Evolutionary conservation across 2,113 vertebrate species (phyloP).

Genomic region (Hystrix brachyura): DNA sequence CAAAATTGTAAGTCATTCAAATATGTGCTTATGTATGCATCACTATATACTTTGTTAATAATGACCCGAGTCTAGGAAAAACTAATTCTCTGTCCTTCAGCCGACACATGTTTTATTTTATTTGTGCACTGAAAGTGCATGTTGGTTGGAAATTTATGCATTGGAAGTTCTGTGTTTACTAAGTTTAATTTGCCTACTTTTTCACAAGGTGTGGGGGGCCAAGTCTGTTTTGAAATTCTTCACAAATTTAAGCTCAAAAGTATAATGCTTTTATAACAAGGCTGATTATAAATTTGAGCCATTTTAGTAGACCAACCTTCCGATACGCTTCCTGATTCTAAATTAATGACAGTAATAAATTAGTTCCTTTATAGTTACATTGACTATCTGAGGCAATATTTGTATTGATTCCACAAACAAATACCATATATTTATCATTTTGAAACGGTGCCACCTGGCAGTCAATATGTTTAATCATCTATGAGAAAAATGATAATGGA

Average conservation of each 20-base stretch:
- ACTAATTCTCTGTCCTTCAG: background rate
- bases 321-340: background rate
- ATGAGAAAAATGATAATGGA: conserved; percentile 58
- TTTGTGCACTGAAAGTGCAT: background rate
- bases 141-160: background rate
- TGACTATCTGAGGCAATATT: background rate
- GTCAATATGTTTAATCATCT: conserved; percentile 34
- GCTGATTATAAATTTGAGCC: background rate
- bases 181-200: background rate
- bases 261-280: conserved; percentile 5
- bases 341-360: conserved; percentile 48
- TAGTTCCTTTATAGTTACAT: background rate
- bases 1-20: background rate
- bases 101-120: background rate
- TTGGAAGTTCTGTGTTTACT: background rate
- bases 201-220: background rate
- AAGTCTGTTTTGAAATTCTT: background rate
- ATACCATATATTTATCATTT: conserved; percentile 64
- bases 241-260: background rate
- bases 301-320: background rate
- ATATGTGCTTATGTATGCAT: background rate
- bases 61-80: background rate
- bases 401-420: background rate
- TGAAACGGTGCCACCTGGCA: background rate
- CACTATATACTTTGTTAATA: background rate